Evolutionary conservation across 2,888 invertebrate species (phyloP), one percentile per base, ranked within the genome.

Genomic region (Zhuqinia jingwanae): DNA sequence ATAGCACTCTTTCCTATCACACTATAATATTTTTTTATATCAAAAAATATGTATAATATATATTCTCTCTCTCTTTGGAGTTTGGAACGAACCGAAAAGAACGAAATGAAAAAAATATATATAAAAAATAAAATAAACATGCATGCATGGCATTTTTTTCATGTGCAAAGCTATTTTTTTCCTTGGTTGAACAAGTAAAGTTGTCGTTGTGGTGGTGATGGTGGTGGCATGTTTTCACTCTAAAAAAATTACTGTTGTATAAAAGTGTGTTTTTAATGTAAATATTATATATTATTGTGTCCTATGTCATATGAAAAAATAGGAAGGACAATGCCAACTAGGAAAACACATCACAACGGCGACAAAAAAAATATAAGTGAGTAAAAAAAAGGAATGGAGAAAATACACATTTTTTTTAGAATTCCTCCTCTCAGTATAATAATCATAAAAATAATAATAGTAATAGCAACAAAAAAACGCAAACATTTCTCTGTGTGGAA

Each of bases 331-430:
- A 36, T 36, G 20, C 36, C n/a, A 65, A 22, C 42, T 17, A 13
- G 11, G 20, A n/a, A 20, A 42, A 27, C 5, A n/a, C n/a, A n/a
- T 10, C 6, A 36, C 6, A 36, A 65, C 15, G 65, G 65, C 30
- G 65, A 65, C 65, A 65, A 65, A 65, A 42, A n/a, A n/a, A n/a
- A n/a, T n/a, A n/a, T n/a, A n/a, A n/a, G n/a, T 65, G 36, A 65
- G n/a, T 68, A 45, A 20, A 22, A 22, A 47, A 68, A 65, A 68
- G 22, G 68, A 36, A 36, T 8, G 3, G 36, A 36, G 36, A 36
- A 36, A 36, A 36, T 36, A 36, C 8, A 36, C 3, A 36, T 36
- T 36, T 50, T 45, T 22, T 50, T 45, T 22, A 36, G 36, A 8
- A 6, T 36, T 36, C 8, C 5, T 36, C 36, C 5, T 36, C 36